A percentile compares a stretch with the other conserved stretches of the same genome.
Evolutionary conservation across 1,140 invertebrate genomes (phyloP).

Genomic region (Drosophila pectinifera): DNA sequence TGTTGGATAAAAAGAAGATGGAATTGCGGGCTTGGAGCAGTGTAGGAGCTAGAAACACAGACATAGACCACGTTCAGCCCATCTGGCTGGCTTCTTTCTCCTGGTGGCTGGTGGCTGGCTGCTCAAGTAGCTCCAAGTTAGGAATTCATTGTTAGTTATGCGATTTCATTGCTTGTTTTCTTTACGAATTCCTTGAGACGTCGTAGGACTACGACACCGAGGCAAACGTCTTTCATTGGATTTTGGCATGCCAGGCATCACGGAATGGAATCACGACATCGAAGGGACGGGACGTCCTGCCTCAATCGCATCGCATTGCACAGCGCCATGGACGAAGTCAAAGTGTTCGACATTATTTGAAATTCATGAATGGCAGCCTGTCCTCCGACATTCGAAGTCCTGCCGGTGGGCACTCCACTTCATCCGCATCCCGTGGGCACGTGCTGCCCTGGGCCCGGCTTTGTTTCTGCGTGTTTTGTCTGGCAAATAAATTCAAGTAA

Average conservation of each 20-base stretch:
- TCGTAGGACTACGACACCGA: constrained; percentile 52
- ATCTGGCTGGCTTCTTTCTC: constrained; percentile 45
- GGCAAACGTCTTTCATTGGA: constrained; percentile 80
- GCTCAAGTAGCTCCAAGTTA: constrained; percentile 81
- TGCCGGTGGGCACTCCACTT: neutral
- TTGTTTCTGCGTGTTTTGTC: constrained; percentile 50
- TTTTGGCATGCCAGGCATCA: constrained; percentile 82
- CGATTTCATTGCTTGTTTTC: constrained; percentile 84
- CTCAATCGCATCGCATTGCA: constrained; percentile 69
- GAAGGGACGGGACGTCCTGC: constrained; percentile 21
- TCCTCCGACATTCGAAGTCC: constrained; percentile 29
- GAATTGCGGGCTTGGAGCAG: neutral
- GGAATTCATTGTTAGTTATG: constrained; percentile 84
- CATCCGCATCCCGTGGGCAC: neutral
- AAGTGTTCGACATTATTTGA: constrained; percentile 83
- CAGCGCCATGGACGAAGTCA: constrained; percentile 74
- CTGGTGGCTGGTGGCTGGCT: constrained; percentile 44
- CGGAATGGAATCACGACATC: constrained; percentile 71
- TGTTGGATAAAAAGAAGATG: neutral
- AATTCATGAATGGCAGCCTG: constrained; percentile 79
- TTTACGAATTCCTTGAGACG: constrained; percentile 74
- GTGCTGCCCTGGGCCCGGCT: constrained; percentile 20
- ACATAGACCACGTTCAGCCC: constrained; percentile 69
- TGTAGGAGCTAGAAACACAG: constrained; percentile 32
- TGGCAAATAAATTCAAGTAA: constrained; percentile 76